phyloP scores from a whole-genome alignment of 2,797 vertebrate genomes.

The Craterocephalus amniculus region DNA sequence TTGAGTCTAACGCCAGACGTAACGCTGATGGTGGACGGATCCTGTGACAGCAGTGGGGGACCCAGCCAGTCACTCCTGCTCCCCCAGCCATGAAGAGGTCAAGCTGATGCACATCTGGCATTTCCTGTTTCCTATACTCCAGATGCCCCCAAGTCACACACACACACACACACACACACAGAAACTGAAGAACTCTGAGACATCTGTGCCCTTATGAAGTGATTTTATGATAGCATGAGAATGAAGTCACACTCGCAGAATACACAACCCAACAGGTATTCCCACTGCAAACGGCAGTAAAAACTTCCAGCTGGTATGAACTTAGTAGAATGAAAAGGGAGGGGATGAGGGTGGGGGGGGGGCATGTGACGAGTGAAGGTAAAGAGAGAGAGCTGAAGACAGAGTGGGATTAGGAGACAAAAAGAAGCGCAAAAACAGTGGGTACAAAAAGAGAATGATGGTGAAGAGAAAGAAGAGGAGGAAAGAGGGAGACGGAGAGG shows the following conservation, averaged over 20 bases:
- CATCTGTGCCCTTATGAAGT: constrained; percentile 47
- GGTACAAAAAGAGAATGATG: constrained; percentile 11
- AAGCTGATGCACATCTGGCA: constrained; percentile 81
- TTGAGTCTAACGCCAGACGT: constrained; percentile 27
- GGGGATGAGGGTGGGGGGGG: neutral
- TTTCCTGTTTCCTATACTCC: constrained; percentile 78
- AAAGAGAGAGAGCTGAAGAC: constrained; percentile 9
- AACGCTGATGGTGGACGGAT: constrained; percentile 20
- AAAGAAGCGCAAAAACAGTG: constrained; percentile 12
- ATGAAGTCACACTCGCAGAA: constrained; percentile 27
- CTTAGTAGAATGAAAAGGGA: constrained; percentile 7
- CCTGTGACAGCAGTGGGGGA: constrained; percentile 50
- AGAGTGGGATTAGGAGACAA: neutral
- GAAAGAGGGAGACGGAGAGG: constrained; percentile 8
- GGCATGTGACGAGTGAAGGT: neutral
- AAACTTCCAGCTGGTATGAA: constrained; percentile 55
- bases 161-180: constrained; percentile 24
- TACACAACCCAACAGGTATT: constrained; percentile 45
- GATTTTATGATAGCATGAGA: constrained; percentile 41
- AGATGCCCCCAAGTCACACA: constrained; percentile 60
- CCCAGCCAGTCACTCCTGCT: constrained; percentile 38
- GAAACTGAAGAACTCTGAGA: constrained; percentile 19
- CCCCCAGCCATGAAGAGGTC: constrained; percentile 66
- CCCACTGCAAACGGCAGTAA: constrained; percentile 48
- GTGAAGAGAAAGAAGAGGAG: neutral